Conservation (phyloP, 1,140 invertebrate genomes). For the Aphelenchoides fujianensis region DNA sequence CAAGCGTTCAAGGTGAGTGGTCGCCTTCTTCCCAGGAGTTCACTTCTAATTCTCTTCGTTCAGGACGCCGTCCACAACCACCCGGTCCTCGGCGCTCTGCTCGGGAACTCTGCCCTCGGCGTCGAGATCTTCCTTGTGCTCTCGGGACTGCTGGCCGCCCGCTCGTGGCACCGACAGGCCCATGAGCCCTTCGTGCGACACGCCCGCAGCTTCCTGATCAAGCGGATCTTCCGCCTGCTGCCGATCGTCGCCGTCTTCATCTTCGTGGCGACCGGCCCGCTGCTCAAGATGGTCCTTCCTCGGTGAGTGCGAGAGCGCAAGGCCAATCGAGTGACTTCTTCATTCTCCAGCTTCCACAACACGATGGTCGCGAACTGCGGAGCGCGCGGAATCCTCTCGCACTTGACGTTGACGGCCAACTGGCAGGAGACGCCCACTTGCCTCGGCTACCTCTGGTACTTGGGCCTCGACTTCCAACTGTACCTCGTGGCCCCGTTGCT, state of each 20-base stretch:
- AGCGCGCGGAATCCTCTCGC: conserved; percentile 40
- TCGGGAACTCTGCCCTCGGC: conserved; percentile 59
- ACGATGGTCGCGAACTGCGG: conserved; percentile 57
- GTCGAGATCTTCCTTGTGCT: conserved; percentile 60
- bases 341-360: conserved; percentile 43
- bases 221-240: conserved; percentile 47
- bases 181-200: conserved; percentile 37
- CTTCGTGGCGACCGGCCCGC: conserved; percentile 46
- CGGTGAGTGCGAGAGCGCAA: conserved; percentile 37
- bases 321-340: neutral
- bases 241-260: conserved; percentile 51
- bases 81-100: conserved; percentile 55
- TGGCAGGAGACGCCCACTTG: conserved; percentile 57
- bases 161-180: conserved; percentile 44
- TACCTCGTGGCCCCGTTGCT: conserved; percentile 56
- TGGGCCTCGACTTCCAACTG: conserved; percentile 59
- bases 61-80: conserved; percentile 51
- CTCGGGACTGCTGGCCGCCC: conserved; percentile 53
- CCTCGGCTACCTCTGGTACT: conserved; percentile 60
- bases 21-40: conserved; percentile 14
- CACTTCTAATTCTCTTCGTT: conserved; percentile 27
- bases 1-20: conserved; percentile 50
- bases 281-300: conserved; percentile 43
- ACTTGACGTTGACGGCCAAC: conserved; percentile 51
- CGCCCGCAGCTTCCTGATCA: conserved; percentile 42